Evolutionary conservation across 2,888 invertebrate genomes (phyloP).

Genomic region (Cheilosia urbana): DNA sequence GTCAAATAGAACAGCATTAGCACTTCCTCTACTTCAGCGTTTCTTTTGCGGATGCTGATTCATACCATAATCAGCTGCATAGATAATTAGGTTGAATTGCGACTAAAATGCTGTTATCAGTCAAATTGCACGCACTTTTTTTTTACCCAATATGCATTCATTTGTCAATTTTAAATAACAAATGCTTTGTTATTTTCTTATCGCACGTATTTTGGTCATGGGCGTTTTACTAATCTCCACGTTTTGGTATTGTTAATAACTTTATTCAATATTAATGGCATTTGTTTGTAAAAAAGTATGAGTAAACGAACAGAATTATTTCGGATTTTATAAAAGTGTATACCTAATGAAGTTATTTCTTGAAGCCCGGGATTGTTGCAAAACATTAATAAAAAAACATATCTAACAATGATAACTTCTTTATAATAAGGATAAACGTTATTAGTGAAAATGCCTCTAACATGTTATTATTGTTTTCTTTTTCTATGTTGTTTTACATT

Average conservation of each 20-base stretch:
- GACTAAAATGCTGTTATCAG: constrained; percentile 31
- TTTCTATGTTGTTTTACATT: no score
- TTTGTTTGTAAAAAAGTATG: background rate
- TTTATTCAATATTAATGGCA: constrained; percentile 7
- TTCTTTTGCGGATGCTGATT: constrained; percentile 36
- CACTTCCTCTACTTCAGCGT: background rate
- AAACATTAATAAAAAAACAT: no score
- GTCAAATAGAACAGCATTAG: background rate
- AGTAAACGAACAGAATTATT: no score
- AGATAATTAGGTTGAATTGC: background rate
- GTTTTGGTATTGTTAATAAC: background rate
- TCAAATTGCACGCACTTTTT: background rate
- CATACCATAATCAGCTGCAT: constrained; percentile 44
- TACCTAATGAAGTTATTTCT: no score
- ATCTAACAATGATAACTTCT: no score
- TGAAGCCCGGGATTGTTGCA: no score
- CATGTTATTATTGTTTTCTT: no score
- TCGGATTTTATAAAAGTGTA: no score
- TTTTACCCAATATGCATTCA: background rate
- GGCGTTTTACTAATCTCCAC: constrained; percentile 47
- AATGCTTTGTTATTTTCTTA: constrained; percentile 20
- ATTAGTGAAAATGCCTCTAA: no score
- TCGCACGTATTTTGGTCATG: constrained; percentile 15
- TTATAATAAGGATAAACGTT: no score
- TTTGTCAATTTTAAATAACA: background rate